phyloP scores from a whole-genome alignment of 35 echinoderm and acorn worm genomes.

The Heliocidaris erythrogramma region DNA sequence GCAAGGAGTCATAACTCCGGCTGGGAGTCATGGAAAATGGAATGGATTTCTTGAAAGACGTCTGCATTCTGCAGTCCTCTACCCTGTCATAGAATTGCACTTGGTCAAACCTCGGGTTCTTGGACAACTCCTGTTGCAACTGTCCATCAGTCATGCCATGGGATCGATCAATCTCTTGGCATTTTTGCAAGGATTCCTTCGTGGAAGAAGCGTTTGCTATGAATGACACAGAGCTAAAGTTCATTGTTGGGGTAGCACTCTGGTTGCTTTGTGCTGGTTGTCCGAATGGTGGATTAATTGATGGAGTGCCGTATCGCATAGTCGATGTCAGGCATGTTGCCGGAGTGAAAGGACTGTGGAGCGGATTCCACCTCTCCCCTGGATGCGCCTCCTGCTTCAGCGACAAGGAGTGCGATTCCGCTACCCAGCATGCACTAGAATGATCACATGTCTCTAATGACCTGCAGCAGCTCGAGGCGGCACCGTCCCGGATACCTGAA shows the following conservation, averaged over 20 bases:
- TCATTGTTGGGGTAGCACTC: not conserved
- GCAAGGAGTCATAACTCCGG: conserved; percentile 14
- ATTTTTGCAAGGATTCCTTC: not conserved
- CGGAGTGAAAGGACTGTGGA: not conserved
- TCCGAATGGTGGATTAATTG: not conserved
- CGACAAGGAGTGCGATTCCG: not conserved
- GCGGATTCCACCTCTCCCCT: not conserved
- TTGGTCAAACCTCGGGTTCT: not conserved
- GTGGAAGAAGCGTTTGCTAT: not conserved
- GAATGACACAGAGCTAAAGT: conserved; percentile 28
- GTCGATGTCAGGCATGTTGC: conserved; percentile 14
- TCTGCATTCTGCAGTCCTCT: not conserved
- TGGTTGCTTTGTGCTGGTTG: not conserved
- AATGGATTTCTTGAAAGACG: not conserved
- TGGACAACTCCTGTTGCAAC: not conserved
- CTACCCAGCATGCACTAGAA: not conserved
- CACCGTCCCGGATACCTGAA: not conserved
- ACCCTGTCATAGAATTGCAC: not conserved
- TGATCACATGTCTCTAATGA: not conserved
- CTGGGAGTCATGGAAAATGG: not conserved
- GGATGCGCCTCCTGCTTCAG: not conserved
- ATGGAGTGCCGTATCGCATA: conserved; percentile 18
- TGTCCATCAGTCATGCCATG: not conserved
- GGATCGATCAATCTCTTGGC: not conserved
- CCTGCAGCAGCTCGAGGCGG: not conserved